A percentile compares a stretch with the other conserved stretches of the same genome.
phyloP scores from a whole-genome alignment of 2,113 vertebrate species.

The Centropristis striata region DNA sequence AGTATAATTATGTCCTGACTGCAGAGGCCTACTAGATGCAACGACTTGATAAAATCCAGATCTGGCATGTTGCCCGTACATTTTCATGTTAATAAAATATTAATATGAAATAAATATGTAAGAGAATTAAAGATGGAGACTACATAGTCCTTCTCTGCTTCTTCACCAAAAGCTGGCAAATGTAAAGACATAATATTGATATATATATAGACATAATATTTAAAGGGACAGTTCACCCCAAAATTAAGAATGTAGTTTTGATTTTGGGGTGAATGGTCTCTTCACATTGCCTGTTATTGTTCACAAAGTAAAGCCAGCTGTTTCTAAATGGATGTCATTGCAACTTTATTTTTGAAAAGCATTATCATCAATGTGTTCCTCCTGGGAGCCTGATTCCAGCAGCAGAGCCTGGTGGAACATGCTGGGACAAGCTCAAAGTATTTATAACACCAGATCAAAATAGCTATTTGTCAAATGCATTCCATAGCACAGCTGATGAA shows the following conservation, averaged over 20 bases:
- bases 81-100: no score
- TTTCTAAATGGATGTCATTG: not conserved
- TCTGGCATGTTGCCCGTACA: no score
- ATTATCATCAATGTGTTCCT: not conserved
- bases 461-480: slow-evolving; percentile 54
- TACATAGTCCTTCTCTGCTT: not conserved
- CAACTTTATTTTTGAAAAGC: slow-evolving; percentile 15
- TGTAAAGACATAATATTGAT: not conserved
- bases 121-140: not conserved
- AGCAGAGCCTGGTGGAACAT: slow-evolving; percentile 21
- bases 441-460: slow-evolving; percentile 56
- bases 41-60: no score
- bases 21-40: not conserved
- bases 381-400: slow-evolving; percentile 23
- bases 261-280: no score
- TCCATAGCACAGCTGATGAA: slow-evolving; percentile 29
- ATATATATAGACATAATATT: no score
- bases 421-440: slow-evolving; percentile 43
- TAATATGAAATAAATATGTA: no score
- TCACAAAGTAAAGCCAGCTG: not conserved
- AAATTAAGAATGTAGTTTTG: no score
- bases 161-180: not conserved
- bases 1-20: not conserved
- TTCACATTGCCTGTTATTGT: not conserved
- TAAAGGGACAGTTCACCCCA: no score